A percentile compares a stretch with the other conserved stretches of the same genome.
Evolutionary conservation across 37 sponge, comb jelly and placozoan species (phyloP).

Genomic region (Oscarella lobularis): DNA sequence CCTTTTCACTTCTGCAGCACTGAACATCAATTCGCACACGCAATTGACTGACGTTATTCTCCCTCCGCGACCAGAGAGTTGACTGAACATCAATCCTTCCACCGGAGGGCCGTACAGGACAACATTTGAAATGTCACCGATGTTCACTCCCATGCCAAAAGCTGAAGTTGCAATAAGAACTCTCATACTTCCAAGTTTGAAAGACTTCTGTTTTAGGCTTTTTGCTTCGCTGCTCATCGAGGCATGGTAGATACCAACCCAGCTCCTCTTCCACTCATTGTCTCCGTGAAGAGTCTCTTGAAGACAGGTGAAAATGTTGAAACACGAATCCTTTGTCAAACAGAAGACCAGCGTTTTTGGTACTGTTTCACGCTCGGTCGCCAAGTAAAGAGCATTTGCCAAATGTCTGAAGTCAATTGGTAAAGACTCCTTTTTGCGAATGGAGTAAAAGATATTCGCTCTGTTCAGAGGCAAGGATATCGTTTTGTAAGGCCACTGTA

Average conservation of each 20-base stretch:
- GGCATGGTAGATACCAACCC: conserved; percentile 1
- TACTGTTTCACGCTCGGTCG: neutral
- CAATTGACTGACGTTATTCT: neutral
- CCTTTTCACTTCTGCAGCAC: neutral
- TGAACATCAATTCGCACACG: neutral
- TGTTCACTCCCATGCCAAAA: neutral
- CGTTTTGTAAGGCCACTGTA: neutral
- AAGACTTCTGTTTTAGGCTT: neutral
- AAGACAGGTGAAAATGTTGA: neutral
- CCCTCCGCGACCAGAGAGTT: neutral
- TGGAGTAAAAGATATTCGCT: neutral
- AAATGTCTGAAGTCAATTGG: neutral
- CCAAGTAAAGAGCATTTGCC: neutral
- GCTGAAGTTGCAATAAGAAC: neutral
- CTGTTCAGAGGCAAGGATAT: neutral
- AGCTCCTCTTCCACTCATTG: neutral
- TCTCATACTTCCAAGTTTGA: neutral
- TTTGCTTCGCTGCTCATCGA: neutral
- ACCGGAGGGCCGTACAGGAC: neutral
- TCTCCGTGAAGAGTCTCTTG: too few species aligned
- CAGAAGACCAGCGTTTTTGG: neutral
- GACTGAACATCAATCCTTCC: neutral
- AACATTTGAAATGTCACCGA: neutral
- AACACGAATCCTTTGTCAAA: neutral
- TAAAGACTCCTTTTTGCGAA: neutral